Conservation (phyloP, 2,113 vertebrate species). For the Loxodonta africana region DNA sequence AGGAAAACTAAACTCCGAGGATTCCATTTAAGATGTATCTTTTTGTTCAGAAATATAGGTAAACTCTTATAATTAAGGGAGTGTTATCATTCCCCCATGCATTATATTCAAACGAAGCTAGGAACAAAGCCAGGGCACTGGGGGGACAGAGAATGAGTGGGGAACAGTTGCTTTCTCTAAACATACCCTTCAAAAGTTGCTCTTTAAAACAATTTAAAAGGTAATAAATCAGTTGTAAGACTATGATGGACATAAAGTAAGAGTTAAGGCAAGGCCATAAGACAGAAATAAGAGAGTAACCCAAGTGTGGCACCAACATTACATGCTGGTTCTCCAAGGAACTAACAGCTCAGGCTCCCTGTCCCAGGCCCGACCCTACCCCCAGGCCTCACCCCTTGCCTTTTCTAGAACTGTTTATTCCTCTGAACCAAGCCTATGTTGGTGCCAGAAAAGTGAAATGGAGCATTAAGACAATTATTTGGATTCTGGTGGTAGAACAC, state of each 20-base stretch:
- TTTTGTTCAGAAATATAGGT: conserved; percentile 15
- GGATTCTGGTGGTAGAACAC: conserved; percentile 26
- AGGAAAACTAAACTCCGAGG: conserved; percentile 26
- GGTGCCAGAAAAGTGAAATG: conserved; percentile 70
- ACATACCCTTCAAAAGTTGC: background rate
- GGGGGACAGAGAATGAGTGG: background rate
- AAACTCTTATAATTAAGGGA: background rate
- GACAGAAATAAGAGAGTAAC: background rate
- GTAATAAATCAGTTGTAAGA: conserved; percentile 38
- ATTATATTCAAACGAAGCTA: background rate
- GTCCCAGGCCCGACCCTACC: background rate
- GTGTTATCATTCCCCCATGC: background rate
- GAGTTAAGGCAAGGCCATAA: conserved; percentile 11
- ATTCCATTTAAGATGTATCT: background rate
- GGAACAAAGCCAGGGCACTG: background rate
- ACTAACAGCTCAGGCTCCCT: background rate
- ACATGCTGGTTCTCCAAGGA: background rate
- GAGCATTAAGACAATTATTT: conserved; percentile 67
- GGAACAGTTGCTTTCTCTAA: background rate
- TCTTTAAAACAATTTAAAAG: conserved; percentile 43
- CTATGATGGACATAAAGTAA: conserved; percentile 22
- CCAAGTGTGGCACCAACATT: background rate
- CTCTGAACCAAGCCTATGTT: conserved; percentile 31
- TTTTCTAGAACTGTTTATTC: conserved; percentile 59
- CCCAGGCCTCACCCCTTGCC: background rate